Base-by-base conservation (phyloP, 2,797 vertebrate species). In the Dicrostonyx torquatus region DNA sequence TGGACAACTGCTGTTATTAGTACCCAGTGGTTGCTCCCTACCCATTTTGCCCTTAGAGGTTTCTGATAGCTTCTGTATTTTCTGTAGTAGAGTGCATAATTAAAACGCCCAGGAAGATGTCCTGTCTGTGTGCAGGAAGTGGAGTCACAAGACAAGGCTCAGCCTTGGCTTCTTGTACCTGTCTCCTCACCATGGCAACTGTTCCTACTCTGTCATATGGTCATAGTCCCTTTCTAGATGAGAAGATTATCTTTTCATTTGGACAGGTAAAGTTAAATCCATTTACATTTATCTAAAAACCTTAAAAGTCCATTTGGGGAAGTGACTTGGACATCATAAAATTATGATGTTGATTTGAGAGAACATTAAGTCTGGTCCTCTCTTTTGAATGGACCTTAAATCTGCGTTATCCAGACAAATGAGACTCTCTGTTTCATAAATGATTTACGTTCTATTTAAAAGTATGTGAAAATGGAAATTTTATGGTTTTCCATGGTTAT, bases 291-390 rank as follows among this genome's bases (percentile, higher is more conserved):
- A 73, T 77, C 70, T 40, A 43, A 89, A 86, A 83, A 86, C 79
- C 70, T 90, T 87, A 9, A 45, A 92, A 92, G 83, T 87, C 73
- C 79, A 50, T 64, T 94, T 83, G 68, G 68, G 66, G 55, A 80
- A 85, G 73, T 87, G 76, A 80, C 89, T 82, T 78, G 14, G 55
- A 37, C 40, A 3, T 89, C 79, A 73, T 96, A 66, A 92, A 91
- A 96, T 85, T 66, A 89, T 66, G 76, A 90, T 92, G 85, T 82
- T 87, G 77, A 89, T 90, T 92, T 88, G 15, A 90, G 92, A 97
- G 86, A 80, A 68, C 62, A 82, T 82, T 77, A 86, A 60, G 26
- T 85, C 64, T 75, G 11, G 80, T 84, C 29, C 24, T 95, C 2
- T 84, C 75, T 40, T 94, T 80, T 64, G 87, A 48, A 60, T 34